Conservation (phyloP, 30 jellyfish, hydroid and myxozoan genomes). For the Hydractinia echinata region DNA sequence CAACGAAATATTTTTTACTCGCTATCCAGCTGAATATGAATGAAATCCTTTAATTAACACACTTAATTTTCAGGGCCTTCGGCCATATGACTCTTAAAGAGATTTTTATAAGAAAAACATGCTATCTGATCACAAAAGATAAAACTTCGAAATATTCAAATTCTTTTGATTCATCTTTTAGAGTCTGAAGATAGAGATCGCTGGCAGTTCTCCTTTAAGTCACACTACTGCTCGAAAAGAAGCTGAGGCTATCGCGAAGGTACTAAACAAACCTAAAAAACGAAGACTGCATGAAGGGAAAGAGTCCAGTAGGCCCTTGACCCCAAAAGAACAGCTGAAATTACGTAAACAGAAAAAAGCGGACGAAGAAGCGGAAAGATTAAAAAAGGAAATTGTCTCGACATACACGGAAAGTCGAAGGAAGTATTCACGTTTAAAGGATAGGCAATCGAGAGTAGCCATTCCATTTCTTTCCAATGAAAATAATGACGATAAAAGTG, state of each 20-base stretch:
- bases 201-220: constrained; percentile 9
- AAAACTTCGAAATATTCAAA: no score
- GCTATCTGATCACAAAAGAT: no score
- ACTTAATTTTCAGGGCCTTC: no score
- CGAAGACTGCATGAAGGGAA: neutral
- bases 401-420: constrained; percentile 65
- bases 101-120: no score
- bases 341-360: constrained; percentile 68
- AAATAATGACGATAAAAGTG: neutral
- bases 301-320: neutral
- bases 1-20: no score
- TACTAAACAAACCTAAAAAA: neutral
- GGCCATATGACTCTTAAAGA: no score
- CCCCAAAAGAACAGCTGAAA: constrained; percentile 47
- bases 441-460: neutral
- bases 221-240: constrained; percentile 41
- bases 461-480: neutral
- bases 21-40: no score
- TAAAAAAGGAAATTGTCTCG: constrained; percentile 52
- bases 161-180: neutral
- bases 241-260: constrained; percentile 53
- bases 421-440: constrained; percentile 53
- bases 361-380: constrained; percentile 73
- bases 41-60: no score
- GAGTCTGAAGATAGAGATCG: constrained; percentile 48